phyloP scores from a whole-genome alignment of 2,113 vertebrate species.

The Ptyas mucosa region DNA sequence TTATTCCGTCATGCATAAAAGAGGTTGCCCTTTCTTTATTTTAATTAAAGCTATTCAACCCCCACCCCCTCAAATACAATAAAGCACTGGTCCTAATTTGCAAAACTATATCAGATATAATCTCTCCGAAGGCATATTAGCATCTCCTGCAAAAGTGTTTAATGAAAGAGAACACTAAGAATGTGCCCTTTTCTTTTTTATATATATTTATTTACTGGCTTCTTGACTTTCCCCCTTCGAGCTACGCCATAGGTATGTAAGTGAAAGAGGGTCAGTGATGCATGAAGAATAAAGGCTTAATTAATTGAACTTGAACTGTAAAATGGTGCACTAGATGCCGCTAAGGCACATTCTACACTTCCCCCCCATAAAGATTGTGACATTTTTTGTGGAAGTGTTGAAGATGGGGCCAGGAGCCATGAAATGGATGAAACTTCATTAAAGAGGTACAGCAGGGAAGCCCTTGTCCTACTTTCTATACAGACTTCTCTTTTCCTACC shows the following conservation, averaged over 20 bases:
- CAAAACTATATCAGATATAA: conserved; percentile 32
- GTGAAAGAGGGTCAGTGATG: conserved; percentile 56
- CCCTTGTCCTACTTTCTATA: conserved; percentile 46
- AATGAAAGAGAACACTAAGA: conserved; percentile 40
- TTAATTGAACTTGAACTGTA: conserved; percentile 68
- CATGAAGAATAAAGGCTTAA: conserved; percentile 67
- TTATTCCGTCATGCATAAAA: conserved; percentile 62
- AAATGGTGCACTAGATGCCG: conserved; percentile 64
- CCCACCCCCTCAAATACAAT: conserved; percentile 39
- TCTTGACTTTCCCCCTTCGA: conserved; percentile 52
- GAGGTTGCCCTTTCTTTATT: conserved; percentile 55
- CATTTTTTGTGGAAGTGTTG: conserved; percentile 66
- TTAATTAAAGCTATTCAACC: conserved; percentile 57
- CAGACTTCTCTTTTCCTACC: not conserved
- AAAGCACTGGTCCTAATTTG: conserved; percentile 44
- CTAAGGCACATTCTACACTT: conserved; percentile 61
- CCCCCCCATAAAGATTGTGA: conserved; percentile 65
- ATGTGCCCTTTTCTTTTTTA: not conserved
- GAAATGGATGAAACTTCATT: conserved; percentile 67
- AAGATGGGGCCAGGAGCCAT: conserved; percentile 64
- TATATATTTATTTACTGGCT: conserved; percentile 36
- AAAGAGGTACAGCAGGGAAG: conserved; percentile 64
- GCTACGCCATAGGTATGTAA: conserved; percentile 58
- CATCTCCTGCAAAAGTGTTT: conserved; percentile 24
- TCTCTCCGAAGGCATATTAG: conserved; percentile 41